These are phyloP conservation scores for Oegoconia quadripuncta DNA, from an alignment of 2,888 invertebrate species.

Conservation along the genomic window DNA sequence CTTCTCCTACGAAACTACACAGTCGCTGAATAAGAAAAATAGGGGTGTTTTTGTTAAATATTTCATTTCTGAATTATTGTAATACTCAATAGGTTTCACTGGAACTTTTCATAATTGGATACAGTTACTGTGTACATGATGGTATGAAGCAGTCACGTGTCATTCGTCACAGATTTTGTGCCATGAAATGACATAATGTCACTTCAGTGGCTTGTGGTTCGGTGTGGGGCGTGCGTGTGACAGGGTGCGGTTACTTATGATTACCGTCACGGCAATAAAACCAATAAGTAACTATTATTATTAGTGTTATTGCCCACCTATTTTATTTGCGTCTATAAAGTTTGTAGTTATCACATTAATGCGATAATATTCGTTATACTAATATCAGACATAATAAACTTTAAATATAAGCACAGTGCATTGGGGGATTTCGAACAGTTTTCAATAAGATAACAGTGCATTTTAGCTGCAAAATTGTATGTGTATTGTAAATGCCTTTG, in stretches of 20 bases:
- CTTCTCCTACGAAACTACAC: background rate
- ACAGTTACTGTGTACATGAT: no score
- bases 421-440: no score
- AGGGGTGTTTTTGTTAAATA: background rate
- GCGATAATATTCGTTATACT: background rate
- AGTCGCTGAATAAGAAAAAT: background rate
- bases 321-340: conserved; percentile 18
- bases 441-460: no score
- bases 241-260: conserved; percentile 59
- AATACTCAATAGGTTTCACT: no score
- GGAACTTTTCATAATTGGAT: no score
- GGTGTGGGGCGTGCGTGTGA: conserved; percentile 38
- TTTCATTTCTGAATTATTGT: background rate
- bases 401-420: no score
- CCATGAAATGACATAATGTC: conserved; percentile 61
- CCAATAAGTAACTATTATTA: conserved; percentile 39
- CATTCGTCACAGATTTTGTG: conserved; percentile 58
- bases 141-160: conserved; percentile 34
- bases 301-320: conserved; percentile 42
- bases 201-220: conserved; percentile 50
- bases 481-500: no score
- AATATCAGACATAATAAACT: background rate
- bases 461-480: no score
- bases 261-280: conserved; percentile 37
- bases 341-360: background rate